Base-by-base conservation (phyloP, 2,888 invertebrate genomes). In the Mesorhabditis sp. region DNA sequence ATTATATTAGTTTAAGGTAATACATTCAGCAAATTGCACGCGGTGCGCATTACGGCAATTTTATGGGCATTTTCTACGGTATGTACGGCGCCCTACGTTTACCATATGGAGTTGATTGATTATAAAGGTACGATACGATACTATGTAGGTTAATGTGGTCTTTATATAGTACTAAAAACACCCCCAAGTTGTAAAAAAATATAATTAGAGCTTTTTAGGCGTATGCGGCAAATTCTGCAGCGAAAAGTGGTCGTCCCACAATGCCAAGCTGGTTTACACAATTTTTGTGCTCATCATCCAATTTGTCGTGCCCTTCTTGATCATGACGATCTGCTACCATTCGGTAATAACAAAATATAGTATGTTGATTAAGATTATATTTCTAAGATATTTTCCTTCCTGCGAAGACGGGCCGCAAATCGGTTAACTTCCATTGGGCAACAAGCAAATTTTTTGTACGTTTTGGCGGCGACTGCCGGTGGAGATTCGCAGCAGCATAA, bases 321-420 rank as follows among this genome's bases (percentile, higher is more conserved):
- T 95, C 77, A 96, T 97, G 83, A 92, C 93, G 10, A 92, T 93
- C 85, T 96, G 95, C 87, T 97, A 97, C 87, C 91, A 92, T 13
- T 96, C 65, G 93, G 94, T 68, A 42, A 67, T 28, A n/a, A 66
- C 42, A 43, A 13, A 41, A 43, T 66, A 41, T 10, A 43, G 3
- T 43, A n/a, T 10, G 13, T 43, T 7, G 3, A 15, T 7, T 13
- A 66, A 3, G 3, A 7, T 61, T 43, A 4, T 15, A 43, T 67
- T 5, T 10, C 44, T 45, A 65, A 76, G 76, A 72, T 79, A 10
- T 78, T 78, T 67, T 65, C 77, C 1, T 78, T 76, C 65, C 71
- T 78, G 5, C 71, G 76, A 4, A 67, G 73, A 41, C 67, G 78
- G 15, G 78, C 78, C 5, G 45, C 64, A 42, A 72, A 70, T 43